Conservation (phyloP, 2,797 vertebrate genomes). For the Falco novaeseelandiae region DNA sequence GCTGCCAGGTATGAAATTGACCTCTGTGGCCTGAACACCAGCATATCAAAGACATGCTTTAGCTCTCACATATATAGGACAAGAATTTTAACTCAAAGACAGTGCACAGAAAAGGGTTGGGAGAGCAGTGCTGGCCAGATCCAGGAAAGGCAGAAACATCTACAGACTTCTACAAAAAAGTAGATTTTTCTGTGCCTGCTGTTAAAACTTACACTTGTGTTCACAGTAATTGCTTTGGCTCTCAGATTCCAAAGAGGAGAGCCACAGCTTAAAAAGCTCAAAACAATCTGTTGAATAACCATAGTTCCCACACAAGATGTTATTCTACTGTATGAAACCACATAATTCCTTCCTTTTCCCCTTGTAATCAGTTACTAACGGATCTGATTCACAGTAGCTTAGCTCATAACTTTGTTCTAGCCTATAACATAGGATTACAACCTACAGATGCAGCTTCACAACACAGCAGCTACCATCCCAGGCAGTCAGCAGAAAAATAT, state of each 20-base stretch:
- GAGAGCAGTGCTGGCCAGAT: neutral
- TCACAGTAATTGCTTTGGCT: neutral
- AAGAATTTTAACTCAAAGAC: neutral
- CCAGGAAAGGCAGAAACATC: neutral
- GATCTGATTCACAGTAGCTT: neutral
- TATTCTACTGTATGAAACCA: neutral
- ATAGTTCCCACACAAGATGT: neutral
- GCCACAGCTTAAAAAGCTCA: neutral
- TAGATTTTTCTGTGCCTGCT: neutral
- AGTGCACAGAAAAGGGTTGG: neutral
- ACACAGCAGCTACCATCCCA: neutral
- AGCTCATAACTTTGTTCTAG: neutral
- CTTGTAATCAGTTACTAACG: neutral
- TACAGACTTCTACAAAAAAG: neutral
- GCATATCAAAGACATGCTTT: neutral
- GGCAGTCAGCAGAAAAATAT: neutral
- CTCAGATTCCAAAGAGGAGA: neutral
- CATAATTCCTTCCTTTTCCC: neutral
- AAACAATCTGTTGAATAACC: neutral
- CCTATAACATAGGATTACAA: neutral
- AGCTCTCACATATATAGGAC: neutral
- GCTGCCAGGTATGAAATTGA: neutral
- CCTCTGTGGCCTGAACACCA: neutral
- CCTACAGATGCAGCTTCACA: fast-evolving
- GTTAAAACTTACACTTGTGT: neutral